Base-by-base conservation (phyloP, 2,888 invertebrate species). In the Scaptomyza parva region DNA sequence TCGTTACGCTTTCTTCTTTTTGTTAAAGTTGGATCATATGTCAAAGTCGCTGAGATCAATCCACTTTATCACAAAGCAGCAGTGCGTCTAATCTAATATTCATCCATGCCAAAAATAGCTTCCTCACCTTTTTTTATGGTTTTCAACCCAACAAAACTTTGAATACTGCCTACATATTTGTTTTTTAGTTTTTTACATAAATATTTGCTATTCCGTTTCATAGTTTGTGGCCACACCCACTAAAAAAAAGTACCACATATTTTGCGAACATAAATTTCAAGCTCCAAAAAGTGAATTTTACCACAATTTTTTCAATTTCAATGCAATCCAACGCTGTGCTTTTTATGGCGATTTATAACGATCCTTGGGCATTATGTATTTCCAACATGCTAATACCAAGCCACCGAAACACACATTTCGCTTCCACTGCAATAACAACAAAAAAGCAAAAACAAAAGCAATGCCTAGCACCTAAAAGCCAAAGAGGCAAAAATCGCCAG, bases 381-480 rank as follows among this genome's bases (percentile, higher is more conserved):
- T 67, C 80, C 70, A 70, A 75, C 81, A 82, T 82, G 82, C 82
- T 82, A 83, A 82, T 82, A 75, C 84, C 78, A 77, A 81, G 75
- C 82, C 84, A 83, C 82, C 83, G 83, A 82, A 82, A 82, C 84
- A 83, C 82, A 82, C 82, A 81, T 82, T 82, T 82, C 53, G 71
- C 64, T 50, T 40, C 61, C 24, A 12, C 54, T 30, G 26, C 58
- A 54, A 33, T 35, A 43, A 57, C 18, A 61, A 62, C 24, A 55
- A 55, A 60, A 43, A 40, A 53, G 40, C 40, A 47, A n/a, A 22
- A 51, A 55, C 33, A n/a, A 33, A n/a, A 33, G 5, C 33, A 33
- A n/a, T 7, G 33, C 33, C 33, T 33, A 33, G 33, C 33, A 33
- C 33, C 33, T 33, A 33, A 33, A 39, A 40, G 30, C 58, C 55